These are phyloP conservation scores for Lota lota DNA, from an alignment of 2,113 vertebrate species.

Conservation along the genomic window DNA sequence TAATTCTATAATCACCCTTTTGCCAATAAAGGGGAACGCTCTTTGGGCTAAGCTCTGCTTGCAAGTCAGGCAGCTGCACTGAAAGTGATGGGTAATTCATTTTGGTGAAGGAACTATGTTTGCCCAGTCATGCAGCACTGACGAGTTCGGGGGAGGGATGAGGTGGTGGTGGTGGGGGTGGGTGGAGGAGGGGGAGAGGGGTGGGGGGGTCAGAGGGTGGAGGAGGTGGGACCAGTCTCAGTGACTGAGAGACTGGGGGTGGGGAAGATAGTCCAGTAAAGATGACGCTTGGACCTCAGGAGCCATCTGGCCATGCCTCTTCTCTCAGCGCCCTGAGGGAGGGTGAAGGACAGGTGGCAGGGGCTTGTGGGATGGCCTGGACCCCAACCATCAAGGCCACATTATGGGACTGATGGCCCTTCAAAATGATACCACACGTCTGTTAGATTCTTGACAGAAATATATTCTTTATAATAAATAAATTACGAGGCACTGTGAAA, in stretches of 20 bases:
- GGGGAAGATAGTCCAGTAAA: conserved; percentile 46
- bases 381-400: conserved; percentile 22
- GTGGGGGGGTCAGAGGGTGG: conserved; percentile 47
- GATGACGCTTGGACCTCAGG: conserved; percentile 56
- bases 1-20: conserved; percentile 15
- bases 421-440: conserved; percentile 15
- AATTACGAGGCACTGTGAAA: no score
- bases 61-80: conserved; percentile 50
- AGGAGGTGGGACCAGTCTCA: conserved; percentile 50
- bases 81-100: conserved; percentile 50
- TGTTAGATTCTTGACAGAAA: conserved; percentile 29
- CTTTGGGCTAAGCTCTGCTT: conserved; percentile 28
- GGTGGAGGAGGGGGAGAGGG: conserved; percentile 46
- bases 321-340: conserved; percentile 49
- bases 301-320: conserved; percentile 69
- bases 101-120: conserved; percentile 62
- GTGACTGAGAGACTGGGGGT: conserved; percentile 46
- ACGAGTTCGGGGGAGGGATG: conserved; percentile 54
- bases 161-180: conserved; percentile 35
- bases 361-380: conserved; percentile 47
- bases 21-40: conserved; percentile 22
- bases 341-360: conserved; percentile 71
- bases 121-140: conserved; percentile 69
- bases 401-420: conserved; percentile 26
- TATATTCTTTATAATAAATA: neutral